Base-by-base conservation (phyloP, 2,888 invertebrate species). In the Phorcus lineatus region DNA sequence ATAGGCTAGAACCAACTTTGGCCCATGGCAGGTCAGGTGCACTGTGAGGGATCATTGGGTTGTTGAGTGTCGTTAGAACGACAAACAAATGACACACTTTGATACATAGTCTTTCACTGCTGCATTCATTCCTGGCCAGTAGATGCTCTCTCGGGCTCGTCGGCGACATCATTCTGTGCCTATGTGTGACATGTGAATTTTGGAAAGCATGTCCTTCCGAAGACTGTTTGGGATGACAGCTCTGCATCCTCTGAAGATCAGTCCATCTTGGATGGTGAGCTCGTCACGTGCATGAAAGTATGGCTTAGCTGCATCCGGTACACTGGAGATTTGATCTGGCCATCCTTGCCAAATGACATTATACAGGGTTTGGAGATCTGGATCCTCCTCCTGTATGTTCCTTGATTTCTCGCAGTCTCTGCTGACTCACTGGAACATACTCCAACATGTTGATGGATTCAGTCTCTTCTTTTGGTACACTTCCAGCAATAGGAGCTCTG, bases 121-220 rank as follows among this genome's bases (percentile, higher is more conserved):
- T 11, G 70, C 19, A 52, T 74, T 84, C 80, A 83, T 81, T 19
- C 74, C 66, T 31, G 80, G 82, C 80, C 84, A 84, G 76, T 78
- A 84, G 2, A 82, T 28, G n/a, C 16, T 47, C 57, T 82, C 82
- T 52, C 81, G 55, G 3, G 79, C 77, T 62, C 77, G 54, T 31
- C 82, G 75, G 9, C 79, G 53, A 52, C 79, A 77, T 1, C n/a
- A 52, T 55, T 82, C 80, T 40, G 54, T 22, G 1, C 77, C 79
- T 9, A 75, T 78, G 52, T 83, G 83, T 17, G 74, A 54, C 13
- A n/a, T 17, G 57, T 57, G 57, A 57, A 57, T 13, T 19, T 57
- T n/a, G 19, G 19, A 6, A 13, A 57, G 13, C 57, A 57, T 17
- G 19, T 57, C 57, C 6, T n/a, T 57, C 19, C 22, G n/a, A 17